Percentiles rank a stretch among this genome's conserved stretches.
Conservation (phyloP, 2,888 invertebrate species). For the Omphaloscelis lunosa region DNA sequence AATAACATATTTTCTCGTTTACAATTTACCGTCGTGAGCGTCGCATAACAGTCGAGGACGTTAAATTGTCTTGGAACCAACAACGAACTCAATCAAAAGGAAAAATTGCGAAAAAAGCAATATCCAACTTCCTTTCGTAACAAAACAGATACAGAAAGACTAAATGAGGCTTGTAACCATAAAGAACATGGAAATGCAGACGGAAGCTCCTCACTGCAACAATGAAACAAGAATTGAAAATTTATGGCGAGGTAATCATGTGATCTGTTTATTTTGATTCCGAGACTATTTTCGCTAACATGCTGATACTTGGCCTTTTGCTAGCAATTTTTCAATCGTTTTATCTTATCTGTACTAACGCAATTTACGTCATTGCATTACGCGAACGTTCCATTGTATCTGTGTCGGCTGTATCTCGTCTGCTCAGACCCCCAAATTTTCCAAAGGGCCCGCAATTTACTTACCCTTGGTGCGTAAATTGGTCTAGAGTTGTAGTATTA, state of each 20-base stretch:
- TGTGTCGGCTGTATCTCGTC: slow-evolving; percentile 64
- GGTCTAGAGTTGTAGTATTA: slow-evolving; percentile 75
- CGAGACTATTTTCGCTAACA: slow-evolving; percentile 6
- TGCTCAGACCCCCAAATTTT: slow-evolving; percentile 62
- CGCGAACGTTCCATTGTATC: slow-evolving; percentile 47
- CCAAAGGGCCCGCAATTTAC: slow-evolving; percentile 71
- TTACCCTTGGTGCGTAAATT: slow-evolving; percentile 76
- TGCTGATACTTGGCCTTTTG: slow-evolving; percentile 29
- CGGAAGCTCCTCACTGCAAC: slow-evolving; percentile 52
- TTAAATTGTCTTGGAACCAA: slow-evolving; percentile 55
- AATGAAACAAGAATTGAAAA: slow-evolving; percentile 49
- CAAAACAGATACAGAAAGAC: slow-evolving; percentile 60
- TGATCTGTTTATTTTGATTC: slow-evolving; percentile 49
- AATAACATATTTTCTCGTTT: slow-evolving; percentile 50
- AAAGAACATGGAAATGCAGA: slow-evolving; percentile 61
- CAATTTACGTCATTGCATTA: slow-evolving; percentile 57
- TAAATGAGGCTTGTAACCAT: slow-evolving; percentile 66
- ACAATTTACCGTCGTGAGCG: slow-evolving; percentile 42
- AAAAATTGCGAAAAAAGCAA: slow-evolving; percentile 62
- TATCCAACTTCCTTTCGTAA: slow-evolving; percentile 61
- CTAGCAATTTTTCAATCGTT: slow-evolving; percentile 34
- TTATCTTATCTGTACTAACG: slow-evolving; percentile 56
- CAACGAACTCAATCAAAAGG: slow-evolving; percentile 62
- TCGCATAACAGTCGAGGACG: slow-evolving; percentile 46
- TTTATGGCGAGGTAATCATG: slow-evolving; percentile 55